These are phyloP conservation scores for Aspiorhynchus laticeps DNA, from an alignment of 2,113 vertebrate species.

Conservation along the genomic window DNA sequence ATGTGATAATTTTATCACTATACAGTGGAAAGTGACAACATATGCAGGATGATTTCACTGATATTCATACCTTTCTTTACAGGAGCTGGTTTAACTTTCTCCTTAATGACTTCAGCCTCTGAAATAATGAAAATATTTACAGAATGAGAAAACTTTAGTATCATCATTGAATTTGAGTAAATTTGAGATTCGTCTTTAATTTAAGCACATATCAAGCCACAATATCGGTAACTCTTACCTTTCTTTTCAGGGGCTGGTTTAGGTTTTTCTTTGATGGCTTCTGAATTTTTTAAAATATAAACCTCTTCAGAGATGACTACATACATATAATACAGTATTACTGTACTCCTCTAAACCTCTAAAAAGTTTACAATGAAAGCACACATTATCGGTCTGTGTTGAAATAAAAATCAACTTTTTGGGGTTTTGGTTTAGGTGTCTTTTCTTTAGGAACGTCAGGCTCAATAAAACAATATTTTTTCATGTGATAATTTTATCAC, in stretches of 20 bases:
- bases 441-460: too few species aligned
- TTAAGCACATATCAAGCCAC: not conserved
- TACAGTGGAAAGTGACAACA: not conserved
- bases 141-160: too few species aligned
- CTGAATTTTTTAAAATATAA: conserved; percentile 20
- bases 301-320: too few species aligned
- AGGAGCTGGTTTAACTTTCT: conserved; percentile 33
- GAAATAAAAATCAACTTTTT: not conserved
- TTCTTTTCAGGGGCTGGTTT: conserved; percentile 60
- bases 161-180: not conserved
- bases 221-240: not conserved
- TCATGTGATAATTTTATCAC: too few species aligned
- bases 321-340: too few species aligned
- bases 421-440: too few species aligned
- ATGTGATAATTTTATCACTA: not conserved
- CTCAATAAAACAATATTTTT: too few species aligned
- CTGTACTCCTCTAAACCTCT: not conserved
- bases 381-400: not conserved
- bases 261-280: conserved; percentile 60
- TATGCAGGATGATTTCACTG: not conserved
- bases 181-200: not conserved
- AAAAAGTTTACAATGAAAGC: not conserved
- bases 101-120: conserved; percentile 37
- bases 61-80: conserved; percentile 24
- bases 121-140: not conserved